Percentiles rank a stretch among this genome's conserved stretches.
Evolutionary conservation across 2,113 vertebrate species (phyloP).

Genomic region (Rhinoderma darwinii): DNA sequence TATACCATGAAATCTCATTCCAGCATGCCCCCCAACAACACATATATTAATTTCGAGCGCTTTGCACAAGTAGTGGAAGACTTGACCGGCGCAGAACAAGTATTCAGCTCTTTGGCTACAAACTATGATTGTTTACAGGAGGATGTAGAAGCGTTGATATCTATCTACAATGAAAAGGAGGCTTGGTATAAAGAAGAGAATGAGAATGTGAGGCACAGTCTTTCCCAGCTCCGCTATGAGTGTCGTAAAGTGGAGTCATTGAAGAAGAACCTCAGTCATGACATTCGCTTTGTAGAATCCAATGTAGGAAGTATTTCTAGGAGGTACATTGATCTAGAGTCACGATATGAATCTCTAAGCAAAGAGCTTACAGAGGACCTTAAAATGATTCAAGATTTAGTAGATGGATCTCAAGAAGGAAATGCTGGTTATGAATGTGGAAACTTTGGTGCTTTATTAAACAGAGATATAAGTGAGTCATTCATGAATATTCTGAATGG

Average conservation of each 20-base stretch:
- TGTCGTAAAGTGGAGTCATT: conserved; percentile 79
- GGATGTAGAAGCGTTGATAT: conserved; percentile 82
- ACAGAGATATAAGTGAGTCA: conserved; percentile 73
- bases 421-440: conserved; percentile 61
- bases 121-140: conserved; percentile 77
- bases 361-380: conserved; percentile 82
- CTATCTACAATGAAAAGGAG: conserved; percentile 86
- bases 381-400: conserved; percentile 81
- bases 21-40: conserved; percentile 87
- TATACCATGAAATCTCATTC: conserved; percentile 87
- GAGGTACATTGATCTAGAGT: conserved; percentile 75
- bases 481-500: conserved; percentile 76
- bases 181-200: conserved; percentile 86
- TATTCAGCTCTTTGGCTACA: conserved; percentile 69
- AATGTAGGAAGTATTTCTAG: conserved; percentile 68
- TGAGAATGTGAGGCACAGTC: conserved; percentile 74
- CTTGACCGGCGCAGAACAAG: conserved; percentile 69
- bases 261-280: conserved; percentile 79
- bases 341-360: conserved; percentile 77
- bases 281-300: conserved; percentile 70
- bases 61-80: conserved; percentile 82
- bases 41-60: conserved; percentile 85
- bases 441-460: conserved; percentile 70
- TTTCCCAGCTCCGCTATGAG: conserved; percentile 84
- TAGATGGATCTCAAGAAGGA: conserved; percentile 70